Evolutionary conservation across 2,888 invertebrate genomes (phyloP).

Genomic region (Danaus chrysippus): DNA sequence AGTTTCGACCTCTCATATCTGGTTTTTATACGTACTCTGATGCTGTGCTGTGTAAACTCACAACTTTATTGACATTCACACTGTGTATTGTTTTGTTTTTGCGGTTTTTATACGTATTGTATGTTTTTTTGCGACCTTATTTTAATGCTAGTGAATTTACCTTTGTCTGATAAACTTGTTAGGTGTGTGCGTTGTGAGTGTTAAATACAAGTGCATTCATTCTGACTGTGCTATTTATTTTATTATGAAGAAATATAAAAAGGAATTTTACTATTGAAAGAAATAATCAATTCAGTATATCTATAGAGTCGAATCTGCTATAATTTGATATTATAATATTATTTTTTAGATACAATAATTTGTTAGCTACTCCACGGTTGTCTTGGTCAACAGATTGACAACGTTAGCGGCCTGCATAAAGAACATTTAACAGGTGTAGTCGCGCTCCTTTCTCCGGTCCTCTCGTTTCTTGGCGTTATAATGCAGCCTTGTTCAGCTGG

Average conservation of each 20-base stretch:
- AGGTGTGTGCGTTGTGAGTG: background rate
- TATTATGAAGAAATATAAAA: no score
- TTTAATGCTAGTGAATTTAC: background rate
- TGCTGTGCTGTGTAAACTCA: constrained; percentile 27
- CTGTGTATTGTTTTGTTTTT: constrained; percentile 4
- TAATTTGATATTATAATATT: background rate
- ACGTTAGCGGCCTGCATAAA: constrained; percentile 66
- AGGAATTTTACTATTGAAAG: no score
- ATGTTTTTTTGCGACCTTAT: background rate
- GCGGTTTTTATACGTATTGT: background rate
- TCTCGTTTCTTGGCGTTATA: constrained; percentile 25
- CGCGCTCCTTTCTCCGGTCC: constrained; percentile 44
- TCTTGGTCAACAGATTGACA: constrained; percentile 50
- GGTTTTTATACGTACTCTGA: constrained; percentile 38
- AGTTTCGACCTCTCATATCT: constrained; percentile 41
- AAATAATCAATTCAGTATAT: background rate
- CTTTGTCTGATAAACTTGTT: background rate
- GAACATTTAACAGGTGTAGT: constrained; percentile 73
- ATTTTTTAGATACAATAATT: background rate
- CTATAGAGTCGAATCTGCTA: background rate
- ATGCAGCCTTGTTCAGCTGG: constrained; percentile 16
- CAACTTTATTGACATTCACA: constrained; percentile 2
- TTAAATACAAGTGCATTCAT: background rate
- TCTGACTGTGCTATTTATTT: no score
- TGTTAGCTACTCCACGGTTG: constrained; percentile 15